Percentiles rank a stretch among this genome's conserved stretches.
phyloP scores from a whole-genome alignment of 2,113 vertebrate genomes.

The Stomatorhinus ivindoensis region DNA sequence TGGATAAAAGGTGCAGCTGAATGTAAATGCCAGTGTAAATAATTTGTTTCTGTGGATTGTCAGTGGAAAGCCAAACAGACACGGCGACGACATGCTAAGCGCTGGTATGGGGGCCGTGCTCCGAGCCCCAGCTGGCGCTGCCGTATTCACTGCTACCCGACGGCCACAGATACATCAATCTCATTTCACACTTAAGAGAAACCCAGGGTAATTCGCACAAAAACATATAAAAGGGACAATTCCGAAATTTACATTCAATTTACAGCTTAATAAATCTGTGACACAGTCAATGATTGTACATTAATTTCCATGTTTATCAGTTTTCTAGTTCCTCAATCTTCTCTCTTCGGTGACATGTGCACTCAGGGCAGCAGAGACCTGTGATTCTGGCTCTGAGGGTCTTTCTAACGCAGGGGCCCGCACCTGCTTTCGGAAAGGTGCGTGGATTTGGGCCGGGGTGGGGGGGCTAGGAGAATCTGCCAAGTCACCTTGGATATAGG shows the following conservation, averaged over 20 bases:
- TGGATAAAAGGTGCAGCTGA: background rate
- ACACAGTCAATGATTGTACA: background rate
- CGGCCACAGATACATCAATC: background rate
- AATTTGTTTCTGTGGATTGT: background rate
- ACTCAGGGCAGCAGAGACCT: background rate
- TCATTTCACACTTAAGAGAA: background rate
- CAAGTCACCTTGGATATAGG: conserved; percentile 22
- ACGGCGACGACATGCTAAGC: background rate
- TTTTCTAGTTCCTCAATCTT: background rate
- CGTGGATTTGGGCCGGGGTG: background rate
- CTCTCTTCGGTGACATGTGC: background rate
- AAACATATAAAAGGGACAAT: background rate
- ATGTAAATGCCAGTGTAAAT: background rate
- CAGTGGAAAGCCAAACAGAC: background rate
- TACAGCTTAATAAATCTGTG: background rate
- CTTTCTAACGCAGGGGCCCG: background rate
- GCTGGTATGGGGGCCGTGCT: background rate
- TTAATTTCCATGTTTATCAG: background rate
- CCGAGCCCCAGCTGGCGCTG: background rate
- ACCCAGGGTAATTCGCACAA: background rate
- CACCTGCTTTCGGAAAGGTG: background rate
- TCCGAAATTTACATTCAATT: background rate
- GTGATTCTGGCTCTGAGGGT: background rate
- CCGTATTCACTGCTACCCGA: too few relatives aligned
- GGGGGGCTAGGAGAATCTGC: conserved; percentile 12